Base-by-base conservation (phyloP, 1,140 invertebrate species). In the Capitella teleta region DNA sequence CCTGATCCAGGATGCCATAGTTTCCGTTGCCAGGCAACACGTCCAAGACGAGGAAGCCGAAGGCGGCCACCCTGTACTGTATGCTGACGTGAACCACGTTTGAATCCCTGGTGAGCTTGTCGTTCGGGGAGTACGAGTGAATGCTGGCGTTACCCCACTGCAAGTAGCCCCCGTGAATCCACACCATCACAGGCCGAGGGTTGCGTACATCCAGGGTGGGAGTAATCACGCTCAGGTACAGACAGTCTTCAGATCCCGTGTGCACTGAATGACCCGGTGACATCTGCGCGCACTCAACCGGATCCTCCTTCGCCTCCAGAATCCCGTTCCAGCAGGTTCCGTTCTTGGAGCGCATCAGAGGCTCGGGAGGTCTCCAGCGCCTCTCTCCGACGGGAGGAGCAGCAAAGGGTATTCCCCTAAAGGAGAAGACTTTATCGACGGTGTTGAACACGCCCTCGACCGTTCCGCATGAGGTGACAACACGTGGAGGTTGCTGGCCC, bases 1-100 rank as follows among this genome's bases (percentile, higher is more conserved):
- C n/a, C 28, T 47, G 45, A 24, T 47, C 45, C 45, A 38, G 18
- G 28, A 47, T 19, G 19, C 45, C 45, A 21, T 32, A 47, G 45
- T 47, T 47, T 38, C 45, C 45, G 25, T 6, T 28, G 23, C 25
- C 18, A 44, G 21, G 18, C 25, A 28, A 25, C 25, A n/a, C 25
- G 18, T 44, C 25, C 45, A 47, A 18, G 19, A 32, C 45, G 28
- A 47, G 26, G 45, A 47, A 47, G 26, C 45, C 45, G 36, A 47
- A 36, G 14, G 32, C 45, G 25, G 21, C 25, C 5, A 47, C 28
- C 14, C 45, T 26, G 25, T 47, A 47, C 28, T 47, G 30, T 18
- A 47, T 23, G 18, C 28, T 32, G 4, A 47, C 45, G 18, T n/a
- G n/a, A 32, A 32, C 30, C 30, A 32, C n/a, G 8, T 32, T 32